A percentile compares a stretch with the other conserved stretches of the same genome.
Conservation (phyloP, 1,140 invertebrate genomes). For the Eufriesea mexicana region DNA sequence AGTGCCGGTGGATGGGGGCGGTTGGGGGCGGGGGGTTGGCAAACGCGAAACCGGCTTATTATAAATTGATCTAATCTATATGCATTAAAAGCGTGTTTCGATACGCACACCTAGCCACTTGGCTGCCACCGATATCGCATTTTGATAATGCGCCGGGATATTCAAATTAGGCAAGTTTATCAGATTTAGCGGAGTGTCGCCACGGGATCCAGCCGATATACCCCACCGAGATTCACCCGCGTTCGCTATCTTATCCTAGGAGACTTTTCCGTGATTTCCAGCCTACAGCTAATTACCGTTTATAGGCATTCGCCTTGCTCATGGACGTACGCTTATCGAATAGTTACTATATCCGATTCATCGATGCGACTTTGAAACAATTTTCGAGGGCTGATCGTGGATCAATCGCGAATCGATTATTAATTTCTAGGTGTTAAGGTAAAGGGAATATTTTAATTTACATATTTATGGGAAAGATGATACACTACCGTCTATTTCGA, state of each 20-base stretch:
- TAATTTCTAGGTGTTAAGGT: too few relatives aligned
- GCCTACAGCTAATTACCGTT: not conserved
- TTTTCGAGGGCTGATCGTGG: too few relatives aligned
- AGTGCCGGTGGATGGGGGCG: constrained; percentile 20
- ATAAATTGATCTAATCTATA: constrained; percentile 82
- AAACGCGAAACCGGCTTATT: constrained; percentile 77
- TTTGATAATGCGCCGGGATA: constrained; percentile 80
- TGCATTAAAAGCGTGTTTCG: constrained; percentile 80
- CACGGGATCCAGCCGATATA: constrained; percentile 65
- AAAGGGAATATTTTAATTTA: too few relatives aligned
- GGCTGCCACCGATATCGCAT: constrained; percentile 76
- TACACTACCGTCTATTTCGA: too few relatives aligned
- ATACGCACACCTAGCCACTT: constrained; percentile 70
- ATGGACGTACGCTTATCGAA: too few relatives aligned
- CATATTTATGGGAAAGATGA: too few relatives aligned
- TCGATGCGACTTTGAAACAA: too few relatives aligned
- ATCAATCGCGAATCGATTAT: too few relatives aligned
- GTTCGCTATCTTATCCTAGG: constrained; percentile 39
- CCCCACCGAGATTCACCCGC: constrained; percentile 17
- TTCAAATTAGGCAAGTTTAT: constrained; percentile 80
- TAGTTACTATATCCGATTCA: too few relatives aligned
- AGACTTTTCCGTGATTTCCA: not conserved
- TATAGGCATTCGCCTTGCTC: too few relatives aligned
- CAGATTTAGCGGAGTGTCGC: constrained; percentile 77
- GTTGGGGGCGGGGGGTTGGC: constrained; percentile 22